Percentiles rank a stretch among this genome's conserved stretches.
Evolutionary conservation across 2,113 vertebrate genomes (phyloP).

Genomic region (Aspiorhynchus laticeps): DNA sequence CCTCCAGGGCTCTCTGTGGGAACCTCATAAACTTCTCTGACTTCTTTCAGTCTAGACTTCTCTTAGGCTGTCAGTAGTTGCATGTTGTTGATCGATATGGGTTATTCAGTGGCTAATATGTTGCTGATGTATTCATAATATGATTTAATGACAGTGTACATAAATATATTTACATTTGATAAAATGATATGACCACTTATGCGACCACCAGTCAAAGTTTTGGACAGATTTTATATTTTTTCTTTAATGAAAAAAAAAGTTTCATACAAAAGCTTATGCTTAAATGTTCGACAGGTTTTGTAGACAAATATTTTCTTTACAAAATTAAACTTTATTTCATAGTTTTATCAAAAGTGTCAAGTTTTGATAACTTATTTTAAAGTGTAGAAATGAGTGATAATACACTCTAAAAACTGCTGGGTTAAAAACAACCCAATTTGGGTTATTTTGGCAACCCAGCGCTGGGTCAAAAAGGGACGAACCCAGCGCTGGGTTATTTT

Average conservation of each 20-base stretch:
- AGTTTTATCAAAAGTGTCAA: neutral
- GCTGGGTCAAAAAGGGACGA: too few species aligned
- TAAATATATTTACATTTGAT: neutral
- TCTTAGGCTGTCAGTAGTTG: neutral
- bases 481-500: too few species aligned
- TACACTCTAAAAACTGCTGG: too few species aligned
- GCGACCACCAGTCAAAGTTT: neutral
- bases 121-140: neutral
- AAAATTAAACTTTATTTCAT: neutral
- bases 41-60: neutral
- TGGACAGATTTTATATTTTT: neutral
- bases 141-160: neutral
- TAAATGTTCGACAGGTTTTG: neutral
- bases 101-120: neutral
- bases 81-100: neutral
- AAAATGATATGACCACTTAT: neutral
- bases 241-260: too few species aligned
- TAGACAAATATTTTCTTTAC: neutral
- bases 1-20: neutral
- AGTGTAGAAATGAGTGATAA: neutral
- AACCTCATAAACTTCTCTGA: neutral
- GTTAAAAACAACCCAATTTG: too few species aligned
- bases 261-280: neutral
- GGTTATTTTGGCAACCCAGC: too few species aligned
- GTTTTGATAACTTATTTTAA: neutral